Conservation (phyloP, 92 coral and sea anemone species). For the Diadumene lineata region DNA sequence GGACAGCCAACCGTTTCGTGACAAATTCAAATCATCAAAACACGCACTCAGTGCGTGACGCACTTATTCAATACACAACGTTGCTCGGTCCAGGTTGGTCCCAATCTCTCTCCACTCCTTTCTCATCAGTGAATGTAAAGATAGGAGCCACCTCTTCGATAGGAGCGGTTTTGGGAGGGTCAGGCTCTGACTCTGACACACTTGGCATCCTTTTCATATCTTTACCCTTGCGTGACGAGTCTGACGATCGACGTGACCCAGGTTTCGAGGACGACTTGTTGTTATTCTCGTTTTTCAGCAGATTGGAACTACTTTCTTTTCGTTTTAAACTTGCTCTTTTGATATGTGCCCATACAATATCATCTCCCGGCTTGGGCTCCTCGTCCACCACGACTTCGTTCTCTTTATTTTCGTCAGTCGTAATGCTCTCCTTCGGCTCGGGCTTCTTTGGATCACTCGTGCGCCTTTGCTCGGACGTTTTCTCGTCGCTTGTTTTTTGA, state of each 20-base stretch:
- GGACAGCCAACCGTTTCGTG: no score
- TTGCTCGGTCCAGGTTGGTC: slow-evolving; percentile 33
- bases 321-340: slow-evolving; percentile 38
- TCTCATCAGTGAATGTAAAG: slow-evolving; percentile 10
- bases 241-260: not conserved
- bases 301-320: slow-evolving; percentile 22
- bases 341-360: slow-evolving; percentile 32
- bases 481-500: not conserved
- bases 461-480: not conserved
- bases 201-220: not conserved
- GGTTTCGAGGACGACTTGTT: no score
- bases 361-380: slow-evolving; percentile 24
- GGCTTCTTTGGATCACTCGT: not conserved
- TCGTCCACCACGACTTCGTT: not conserved
- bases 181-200: not conserved
- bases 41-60: no score
- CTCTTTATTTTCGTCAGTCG: not conserved
- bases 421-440: not conserved
- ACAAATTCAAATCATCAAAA: not conserved
- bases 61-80: slow-evolving; percentile 1
- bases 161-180: no score
- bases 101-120: slow-evolving; percentile 7
- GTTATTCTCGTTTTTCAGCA: slow-evolving; percentile 14
- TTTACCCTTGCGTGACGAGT: slow-evolving; percentile 14
- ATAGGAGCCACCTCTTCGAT: not conserved